phyloP scores from a whole-genome alignment of 2,888 invertebrate genomes.

The Notodonta dromedarius region DNA sequence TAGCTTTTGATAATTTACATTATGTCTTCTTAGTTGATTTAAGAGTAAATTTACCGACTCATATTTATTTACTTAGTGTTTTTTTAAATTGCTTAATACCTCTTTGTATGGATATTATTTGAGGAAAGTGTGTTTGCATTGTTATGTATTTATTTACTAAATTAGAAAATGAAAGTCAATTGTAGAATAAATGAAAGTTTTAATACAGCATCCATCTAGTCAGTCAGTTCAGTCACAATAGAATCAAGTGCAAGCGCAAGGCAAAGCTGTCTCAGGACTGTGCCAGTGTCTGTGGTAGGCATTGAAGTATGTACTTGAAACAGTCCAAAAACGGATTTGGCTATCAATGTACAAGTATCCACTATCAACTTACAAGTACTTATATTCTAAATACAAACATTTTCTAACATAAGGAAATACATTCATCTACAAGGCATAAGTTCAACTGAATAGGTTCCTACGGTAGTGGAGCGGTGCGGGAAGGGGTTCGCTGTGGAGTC shows the following conservation, averaged over 20 bases:
- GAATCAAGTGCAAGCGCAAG: conserved; percentile 21
- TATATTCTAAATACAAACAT: conserved; percentile 45
- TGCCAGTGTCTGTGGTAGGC: background rate
- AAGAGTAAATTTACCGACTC: background rate
- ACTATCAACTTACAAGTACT: conserved; percentile 37
- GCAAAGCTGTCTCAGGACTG: conserved; percentile 14
- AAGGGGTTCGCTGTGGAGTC: too few species aligned
- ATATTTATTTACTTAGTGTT: background rate
- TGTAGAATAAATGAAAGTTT: conserved; percentile 37
- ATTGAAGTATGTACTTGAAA: background rate
- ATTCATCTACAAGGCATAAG: conserved; percentile 39
- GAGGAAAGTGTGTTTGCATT: conserved; percentile 4
- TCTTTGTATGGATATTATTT: background rate
- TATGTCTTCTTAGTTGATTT: background rate
- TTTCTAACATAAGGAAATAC: conserved; percentile 60
- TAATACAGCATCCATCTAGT: conserved; percentile 68
- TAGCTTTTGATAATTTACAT: background rate
- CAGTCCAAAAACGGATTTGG: conserved; percentile 19
- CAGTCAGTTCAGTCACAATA: conserved; percentile 55
- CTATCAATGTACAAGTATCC: conserved; percentile 24
- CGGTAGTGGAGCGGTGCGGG: too few species aligned
- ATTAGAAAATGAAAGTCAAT: conserved; percentile 40
- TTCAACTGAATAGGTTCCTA: too few species aligned
- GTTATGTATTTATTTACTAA: conserved; percentile 28
- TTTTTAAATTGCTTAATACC: background rate